A percentile compares a stretch with the other conserved stretches of the same genome.
Evolutionary conservation across 37 sponge, comb jelly and placozoan genomes (phyloP).

Genomic region (Crambe crambe): DNA sequence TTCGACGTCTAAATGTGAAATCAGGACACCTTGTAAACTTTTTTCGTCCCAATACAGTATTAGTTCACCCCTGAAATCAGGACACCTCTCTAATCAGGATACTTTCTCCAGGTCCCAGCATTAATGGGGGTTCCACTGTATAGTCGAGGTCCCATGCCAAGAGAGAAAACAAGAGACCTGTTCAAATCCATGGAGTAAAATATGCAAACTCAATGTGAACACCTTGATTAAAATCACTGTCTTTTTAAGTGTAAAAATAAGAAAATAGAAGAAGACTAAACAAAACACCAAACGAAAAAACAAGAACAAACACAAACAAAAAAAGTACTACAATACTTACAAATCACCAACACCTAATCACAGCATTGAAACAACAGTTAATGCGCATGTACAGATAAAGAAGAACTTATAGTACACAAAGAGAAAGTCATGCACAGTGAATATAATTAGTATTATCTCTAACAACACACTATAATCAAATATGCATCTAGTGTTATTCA

Average conservation of each 20-base stretch:
- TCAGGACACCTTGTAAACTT: too few species aligned
- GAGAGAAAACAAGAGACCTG: too few species aligned
- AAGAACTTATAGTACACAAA: background rate
- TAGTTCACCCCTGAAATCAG: too few species aligned
- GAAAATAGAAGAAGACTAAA: background rate
- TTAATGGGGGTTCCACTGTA: too few species aligned
- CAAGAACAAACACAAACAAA: background rate
- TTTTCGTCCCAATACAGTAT: too few species aligned
- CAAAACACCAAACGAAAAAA: background rate
- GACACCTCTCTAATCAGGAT: too few species aligned
- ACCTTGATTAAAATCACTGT: background rate
- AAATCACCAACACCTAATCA: background rate
- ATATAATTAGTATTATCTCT: background rate
- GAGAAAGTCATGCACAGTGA: background rate
- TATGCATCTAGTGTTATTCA: constrained; percentile 1
- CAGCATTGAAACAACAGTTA: background rate
- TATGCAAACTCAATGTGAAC: too few species aligned
- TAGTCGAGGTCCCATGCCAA: too few species aligned
- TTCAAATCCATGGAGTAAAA: too few species aligned
- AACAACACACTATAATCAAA: constrained; percentile 13
- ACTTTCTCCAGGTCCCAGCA: too few species aligned
- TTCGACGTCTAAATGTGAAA: too few species aligned
- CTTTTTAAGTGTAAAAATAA: background rate
- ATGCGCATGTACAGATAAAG: background rate
- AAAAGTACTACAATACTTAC: background rate